Base-by-base conservation (phyloP, 2,888 invertebrate genomes). In the Doris montereyensis region DNA sequence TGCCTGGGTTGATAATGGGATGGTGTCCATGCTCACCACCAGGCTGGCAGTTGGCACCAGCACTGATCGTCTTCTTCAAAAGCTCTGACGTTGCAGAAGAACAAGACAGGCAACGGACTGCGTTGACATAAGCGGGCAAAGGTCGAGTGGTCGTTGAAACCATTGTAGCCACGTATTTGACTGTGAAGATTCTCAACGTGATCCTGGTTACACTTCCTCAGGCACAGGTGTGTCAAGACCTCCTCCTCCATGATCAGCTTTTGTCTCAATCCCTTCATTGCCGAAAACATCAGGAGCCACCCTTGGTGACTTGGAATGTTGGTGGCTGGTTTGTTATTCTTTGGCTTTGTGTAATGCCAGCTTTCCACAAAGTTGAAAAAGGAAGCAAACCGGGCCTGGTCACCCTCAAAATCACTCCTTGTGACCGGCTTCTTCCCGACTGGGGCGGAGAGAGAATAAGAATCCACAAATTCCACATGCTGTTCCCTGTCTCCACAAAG, bases 401-500 rank as follows among this genome's bases (percentile, higher is more conserved):
- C 35, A 2, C 13, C 35, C 8, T 35, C 35, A 10, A 71, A 35
- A 5, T 2, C 8, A 24, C 35, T 71, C 24, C 2, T 21, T 21
- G 71, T 35, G 2, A 71, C 71, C 24, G 71, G 3, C 21, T 71
- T 71, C 35, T 71, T 71, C 2, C 71, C 71, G 24, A 24, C 2
- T 5, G 71, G 71, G 4, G 71, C 71, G 24, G 5, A 4, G 4
- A 34, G 35, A 10, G 34, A 71, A 35, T 71, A 41, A 21, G 71
- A 71, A 35, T 71, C 71, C 8, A 71, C 21, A 35, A 71, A 71
- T 71, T 41, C 71, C 71, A 71, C 71, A 71, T 71, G 8, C n/a
- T 3, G 21, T 71, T 71, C 35, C 32, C 35, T 17, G 32, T 30
- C 17, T 71, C 71, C 4, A 32, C 10, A 35, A 71, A 71, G n/a